Evolutionary conservation across 2,113 vertebrate species (phyloP).

Genomic region (Raja brachyura): DNA sequence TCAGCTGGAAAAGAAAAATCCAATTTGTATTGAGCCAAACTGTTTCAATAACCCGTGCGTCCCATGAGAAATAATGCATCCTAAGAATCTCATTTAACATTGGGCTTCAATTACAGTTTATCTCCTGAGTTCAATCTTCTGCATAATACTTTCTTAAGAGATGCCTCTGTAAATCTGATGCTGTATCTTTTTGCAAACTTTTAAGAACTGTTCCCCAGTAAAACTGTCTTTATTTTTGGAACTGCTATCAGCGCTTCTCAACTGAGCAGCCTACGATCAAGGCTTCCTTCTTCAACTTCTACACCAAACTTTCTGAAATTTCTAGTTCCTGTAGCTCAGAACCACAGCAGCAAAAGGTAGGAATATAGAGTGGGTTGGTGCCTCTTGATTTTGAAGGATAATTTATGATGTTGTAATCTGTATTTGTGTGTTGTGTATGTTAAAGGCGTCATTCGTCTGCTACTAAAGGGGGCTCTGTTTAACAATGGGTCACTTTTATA

Average conservation of each 20-base stretch:
- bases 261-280: slow-evolving; percentile 81
- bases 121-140: background rate
- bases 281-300: slow-evolving; percentile 90
- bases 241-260: slow-evolving; percentile 71
- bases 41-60: background rate
- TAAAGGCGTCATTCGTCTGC: background rate
- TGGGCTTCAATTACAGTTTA: background rate
- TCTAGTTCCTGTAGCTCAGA: slow-evolving; percentile 91
- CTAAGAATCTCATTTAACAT: background rate
- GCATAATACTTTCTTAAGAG: background rate
- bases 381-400: background rate
- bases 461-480: background rate
- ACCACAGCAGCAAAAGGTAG: slow-evolving; percentile 73
- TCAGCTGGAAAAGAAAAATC: background rate
- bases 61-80: background rate
- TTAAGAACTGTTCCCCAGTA: slow-evolving; percentile 46
- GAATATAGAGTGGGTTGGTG: slow-evolving; percentile 41
- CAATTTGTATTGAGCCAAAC: background rate
- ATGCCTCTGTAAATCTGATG: slow-evolving; percentile 25
- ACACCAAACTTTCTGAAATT: slow-evolving; percentile 99
- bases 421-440: slow-evolving; percentile 43
- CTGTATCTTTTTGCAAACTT: slow-evolving; percentile 12
- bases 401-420: background rate
- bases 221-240: slow-evolving; percentile 56
- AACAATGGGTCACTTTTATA: background rate